These are phyloP conservation scores for Horisme vitalbata DNA, from an alignment of 2,888 invertebrate genomes.

Conservation along the genomic window DNA sequence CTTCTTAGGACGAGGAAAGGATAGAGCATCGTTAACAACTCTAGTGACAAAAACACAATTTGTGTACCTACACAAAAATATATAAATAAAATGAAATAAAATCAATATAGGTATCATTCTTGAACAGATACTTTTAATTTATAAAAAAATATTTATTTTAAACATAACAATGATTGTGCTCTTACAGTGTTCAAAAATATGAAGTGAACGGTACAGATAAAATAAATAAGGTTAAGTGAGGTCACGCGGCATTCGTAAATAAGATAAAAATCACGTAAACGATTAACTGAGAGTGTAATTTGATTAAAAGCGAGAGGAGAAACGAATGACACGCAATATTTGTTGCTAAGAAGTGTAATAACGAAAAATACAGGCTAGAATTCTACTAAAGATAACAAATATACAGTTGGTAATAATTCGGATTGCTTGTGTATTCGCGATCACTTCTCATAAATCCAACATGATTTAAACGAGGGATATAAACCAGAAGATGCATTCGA, in stretches of 20 bases:
- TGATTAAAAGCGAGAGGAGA: neutral
- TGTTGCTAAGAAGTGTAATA: no score
- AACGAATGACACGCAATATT: no score
- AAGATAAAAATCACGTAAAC: constrained; percentile 5
- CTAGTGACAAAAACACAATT: no score
- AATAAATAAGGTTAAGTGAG: constrained; percentile 2
- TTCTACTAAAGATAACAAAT: no score
- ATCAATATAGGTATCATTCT: no score
- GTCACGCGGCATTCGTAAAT: constrained; percentile 10
- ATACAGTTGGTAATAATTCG: no score
- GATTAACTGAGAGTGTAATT: neutral
- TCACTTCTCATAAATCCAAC: no score
- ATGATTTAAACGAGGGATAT: constrained; percentile 3
- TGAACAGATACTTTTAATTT: constrained; percentile 10
- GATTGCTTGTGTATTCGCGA: neutral
- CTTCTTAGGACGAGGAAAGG: no score
- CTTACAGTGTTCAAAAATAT: constrained; percentile 5
- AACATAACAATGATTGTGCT: constrained; percentile 7
- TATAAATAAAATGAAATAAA: no score
- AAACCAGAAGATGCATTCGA: constrained; percentile 22
- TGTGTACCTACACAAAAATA: no score
- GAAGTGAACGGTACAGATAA: constrained; percentile 11
- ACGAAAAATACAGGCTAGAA: no score
- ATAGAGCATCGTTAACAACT: no score
- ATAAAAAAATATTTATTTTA: constrained; percentile 4